These are phyloP conservation scores for Kuschelorhynchus macadamiae DNA, from an alignment of 2,888 invertebrate species.

Conservation along the genomic window DNA sequence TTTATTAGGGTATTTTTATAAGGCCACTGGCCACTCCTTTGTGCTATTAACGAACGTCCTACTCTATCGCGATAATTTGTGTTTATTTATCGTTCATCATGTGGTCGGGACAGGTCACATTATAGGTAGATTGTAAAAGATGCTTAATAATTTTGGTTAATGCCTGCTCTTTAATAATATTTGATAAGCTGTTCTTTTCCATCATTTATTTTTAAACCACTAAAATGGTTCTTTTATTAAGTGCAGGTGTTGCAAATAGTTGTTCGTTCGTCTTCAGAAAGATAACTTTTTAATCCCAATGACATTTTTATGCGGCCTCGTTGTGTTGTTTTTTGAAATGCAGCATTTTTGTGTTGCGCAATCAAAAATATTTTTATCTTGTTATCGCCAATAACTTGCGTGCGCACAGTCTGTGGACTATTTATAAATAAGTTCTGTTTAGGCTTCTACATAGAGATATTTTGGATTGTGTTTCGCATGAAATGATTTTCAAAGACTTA, in stretches of 20 bases:
- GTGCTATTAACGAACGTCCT: neutral
- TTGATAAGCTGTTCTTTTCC: too few relatives aligned
- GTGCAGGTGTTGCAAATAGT: too few relatives aligned
- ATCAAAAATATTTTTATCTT: slow-evolving; percentile 57
- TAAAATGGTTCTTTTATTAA: too few relatives aligned
- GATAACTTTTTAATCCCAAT: neutral
- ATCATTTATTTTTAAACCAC: too few relatives aligned
- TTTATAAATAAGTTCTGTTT: slow-evolving; percentile 47
- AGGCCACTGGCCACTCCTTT: slow-evolving; percentile 34
- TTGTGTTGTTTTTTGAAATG: slow-evolving; percentile 46
- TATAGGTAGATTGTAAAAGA: neutral
- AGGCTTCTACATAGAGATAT: slow-evolving; percentile 24
- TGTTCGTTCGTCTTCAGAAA: neutral
- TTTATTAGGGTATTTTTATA: slow-evolving; percentile 1
- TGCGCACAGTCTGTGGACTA: slow-evolving; percentile 46
- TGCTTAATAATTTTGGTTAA: neutral
- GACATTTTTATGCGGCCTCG: slow-evolving; percentile 5
- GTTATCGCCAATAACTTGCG: slow-evolving; percentile 57
- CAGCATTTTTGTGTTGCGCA: slow-evolving; percentile 59
- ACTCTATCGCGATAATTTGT: neutral
- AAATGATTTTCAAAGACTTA: too few relatives aligned
- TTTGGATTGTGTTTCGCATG: too few relatives aligned
- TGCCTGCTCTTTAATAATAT: neutral
- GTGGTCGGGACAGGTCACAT: neutral
- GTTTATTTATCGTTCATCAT: neutral